Evolutionary conservation across 2,113 vertebrate genomes (phyloP).

Genomic region (Aplodontia rufa): DNA sequence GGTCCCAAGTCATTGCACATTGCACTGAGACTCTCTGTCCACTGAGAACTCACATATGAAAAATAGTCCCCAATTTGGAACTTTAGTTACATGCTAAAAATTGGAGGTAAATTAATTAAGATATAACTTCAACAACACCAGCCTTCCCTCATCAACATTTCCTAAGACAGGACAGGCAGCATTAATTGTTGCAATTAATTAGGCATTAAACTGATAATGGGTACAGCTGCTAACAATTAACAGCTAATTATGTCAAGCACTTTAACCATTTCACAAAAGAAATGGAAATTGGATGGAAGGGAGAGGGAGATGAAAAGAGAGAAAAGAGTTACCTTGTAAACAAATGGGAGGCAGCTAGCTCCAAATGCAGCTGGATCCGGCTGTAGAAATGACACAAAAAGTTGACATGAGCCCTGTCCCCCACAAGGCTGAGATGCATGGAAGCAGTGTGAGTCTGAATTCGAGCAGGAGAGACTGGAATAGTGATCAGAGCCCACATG

Average conservation of each 20-base stretch:
- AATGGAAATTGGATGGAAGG: constrained; percentile 49
- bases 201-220: constrained; percentile 86
- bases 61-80: constrained; percentile 41
- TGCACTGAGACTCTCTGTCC: background rate
- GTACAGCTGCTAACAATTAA: constrained; percentile 88
- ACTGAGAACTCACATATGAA: background rate
- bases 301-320: constrained; percentile 60
- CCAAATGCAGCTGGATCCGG: constrained; percentile 59
- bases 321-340: constrained; percentile 71
- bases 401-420: background rate
- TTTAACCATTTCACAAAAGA: constrained; percentile 79
- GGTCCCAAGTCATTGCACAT: no score
- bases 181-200: constrained; percentile 88
- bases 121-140: constrained; percentile 79
- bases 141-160: constrained; percentile 81
- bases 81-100: constrained; percentile 77
- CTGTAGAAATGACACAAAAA: constrained; percentile 9
- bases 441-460: background rate
- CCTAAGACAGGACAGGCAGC: constrained; percentile 81
- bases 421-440: background rate
- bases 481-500: background rate
- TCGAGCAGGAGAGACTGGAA: background rate
- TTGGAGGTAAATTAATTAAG: constrained; percentile 83
- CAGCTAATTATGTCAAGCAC: constrained; percentile 83
- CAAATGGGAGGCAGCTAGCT: constrained; percentile 65